These are phyloP conservation scores for Ectemnius cavifrons DNA, from an alignment of 2,888 invertebrate genomes.

Conservation along the genomic window DNA sequence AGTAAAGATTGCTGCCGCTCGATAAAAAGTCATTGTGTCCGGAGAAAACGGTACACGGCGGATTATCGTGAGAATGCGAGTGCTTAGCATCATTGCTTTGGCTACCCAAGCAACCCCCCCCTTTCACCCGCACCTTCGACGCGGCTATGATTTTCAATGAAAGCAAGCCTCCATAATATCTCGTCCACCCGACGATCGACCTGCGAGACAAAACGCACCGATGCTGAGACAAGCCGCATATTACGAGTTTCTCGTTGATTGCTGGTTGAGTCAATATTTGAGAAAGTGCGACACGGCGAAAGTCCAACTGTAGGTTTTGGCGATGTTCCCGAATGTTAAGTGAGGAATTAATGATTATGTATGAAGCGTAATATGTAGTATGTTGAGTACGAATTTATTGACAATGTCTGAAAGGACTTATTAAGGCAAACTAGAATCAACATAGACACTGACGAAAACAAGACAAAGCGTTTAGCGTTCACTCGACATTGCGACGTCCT, in stretches of 20 bases:
- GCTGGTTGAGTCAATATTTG: not conserved
- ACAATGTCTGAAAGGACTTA: too few species aligned
- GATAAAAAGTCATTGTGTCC: conserved; percentile 55
- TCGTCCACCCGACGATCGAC: not conserved
- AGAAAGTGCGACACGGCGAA: not conserved
- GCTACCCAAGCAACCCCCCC: not conserved
- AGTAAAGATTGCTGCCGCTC: conserved; percentile 53
- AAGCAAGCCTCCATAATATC: not conserved
- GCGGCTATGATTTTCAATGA: conserved; percentile 13
- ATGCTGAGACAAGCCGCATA: not conserved
- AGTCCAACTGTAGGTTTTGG: not conserved
- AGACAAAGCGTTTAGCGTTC: too few species aligned
- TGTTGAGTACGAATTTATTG: too few species aligned
- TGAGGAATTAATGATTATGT: too few species aligned
- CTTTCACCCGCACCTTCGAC: not conserved
- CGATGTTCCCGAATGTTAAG: not conserved
- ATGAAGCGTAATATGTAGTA: too few species aligned
- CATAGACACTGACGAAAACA: too few species aligned
- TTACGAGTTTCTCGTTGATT: too few species aligned
- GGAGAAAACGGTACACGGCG: conserved; percentile 28
- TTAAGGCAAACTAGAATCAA: too few species aligned
- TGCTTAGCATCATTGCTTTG: conserved; percentile 10
- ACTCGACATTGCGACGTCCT: too few species aligned
- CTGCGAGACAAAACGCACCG: not conserved
- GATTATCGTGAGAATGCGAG: conserved; percentile 52